phyloP scores from a whole-genome alignment of 2,797 vertebrate genomes.

The Monodelphis domestica region DNA sequence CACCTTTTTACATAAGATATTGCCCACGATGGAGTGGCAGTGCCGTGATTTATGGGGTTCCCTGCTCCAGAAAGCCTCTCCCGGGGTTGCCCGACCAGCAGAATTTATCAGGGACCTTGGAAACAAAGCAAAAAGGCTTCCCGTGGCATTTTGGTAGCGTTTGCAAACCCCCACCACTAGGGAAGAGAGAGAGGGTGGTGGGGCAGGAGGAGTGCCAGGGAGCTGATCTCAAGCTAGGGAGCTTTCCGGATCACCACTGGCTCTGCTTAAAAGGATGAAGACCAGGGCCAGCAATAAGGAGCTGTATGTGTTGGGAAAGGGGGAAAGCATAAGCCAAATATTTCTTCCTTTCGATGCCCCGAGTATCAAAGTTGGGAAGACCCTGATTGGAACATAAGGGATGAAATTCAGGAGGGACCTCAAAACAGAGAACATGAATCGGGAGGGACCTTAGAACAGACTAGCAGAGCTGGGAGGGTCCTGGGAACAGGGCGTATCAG shows the following conservation, averaged over 20 bases:
- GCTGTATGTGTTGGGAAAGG: not conserved
- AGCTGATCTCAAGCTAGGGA: not conserved
- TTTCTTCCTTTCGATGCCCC: not conserved
- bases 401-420: too few species aligned
- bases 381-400: too few species aligned
- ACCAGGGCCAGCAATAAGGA: not conserved
- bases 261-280: not conserved
- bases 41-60: constrained; percentile 94
- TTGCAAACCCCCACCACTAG: constrained; percentile 68
- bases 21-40: constrained; percentile 82
- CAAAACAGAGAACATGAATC: too few species aligned
- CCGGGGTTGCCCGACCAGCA: constrained; percentile 85
- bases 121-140: constrained; percentile 49
- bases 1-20: constrained; percentile 87
- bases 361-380: too few species aligned
- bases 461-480: too few species aligned
- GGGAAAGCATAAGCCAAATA: not conserved
- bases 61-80: constrained; percentile 80
- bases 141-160: constrained; percentile 73
- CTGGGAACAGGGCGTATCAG: too few species aligned
- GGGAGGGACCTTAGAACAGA: too few species aligned
- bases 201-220: not conserved
- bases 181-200: not conserved
- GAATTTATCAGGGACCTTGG: constrained; percentile 89
- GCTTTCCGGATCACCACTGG: not conserved